These are phyloP conservation scores for Himalopsyche tibetana DNA, from an alignment of 2,888 invertebrate species.

Conservation along the genomic window DNA sequence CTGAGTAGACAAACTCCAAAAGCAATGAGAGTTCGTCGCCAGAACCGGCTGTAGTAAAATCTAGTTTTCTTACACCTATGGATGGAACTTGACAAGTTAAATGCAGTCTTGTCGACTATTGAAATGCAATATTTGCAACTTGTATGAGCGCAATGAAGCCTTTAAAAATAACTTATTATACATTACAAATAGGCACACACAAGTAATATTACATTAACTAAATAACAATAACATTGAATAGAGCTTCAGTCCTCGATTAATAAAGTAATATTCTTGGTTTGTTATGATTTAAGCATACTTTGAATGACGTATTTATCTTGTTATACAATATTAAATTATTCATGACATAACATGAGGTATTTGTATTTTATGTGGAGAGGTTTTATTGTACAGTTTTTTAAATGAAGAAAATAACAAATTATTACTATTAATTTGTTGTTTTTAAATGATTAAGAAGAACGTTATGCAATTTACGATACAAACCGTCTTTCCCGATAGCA, in stretches of 20 bases:
- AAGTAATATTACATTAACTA: background rate
- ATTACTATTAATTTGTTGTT: background rate
- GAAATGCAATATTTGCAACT: background rate
- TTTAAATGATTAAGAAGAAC: too few relatives aligned
- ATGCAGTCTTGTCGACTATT: background rate
- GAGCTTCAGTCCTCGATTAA: slow-evolving; percentile 5
- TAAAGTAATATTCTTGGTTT: background rate
- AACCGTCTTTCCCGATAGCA: too few relatives aligned
- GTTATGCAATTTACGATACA: too few relatives aligned
- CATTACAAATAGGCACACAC: background rate
- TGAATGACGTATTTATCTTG: background rate
- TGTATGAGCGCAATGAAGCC: background rate
- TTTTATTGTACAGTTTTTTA: background rate
- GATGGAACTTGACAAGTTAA: background rate
- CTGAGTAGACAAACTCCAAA: too few relatives aligned
- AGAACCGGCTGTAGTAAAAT: too few relatives aligned
- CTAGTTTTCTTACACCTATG: background rate
- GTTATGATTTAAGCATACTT: background rate
- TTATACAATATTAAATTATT: background rate
- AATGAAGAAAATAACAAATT: background rate
- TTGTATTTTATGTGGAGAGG: background rate
- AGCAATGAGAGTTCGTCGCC: too few relatives aligned
- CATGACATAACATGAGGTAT: background rate
- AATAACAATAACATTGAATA: background rate
- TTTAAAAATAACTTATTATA: background rate